phyloP scores from a whole-genome alignment of 2,888 invertebrate species.

The Chesias legatella region DNA sequence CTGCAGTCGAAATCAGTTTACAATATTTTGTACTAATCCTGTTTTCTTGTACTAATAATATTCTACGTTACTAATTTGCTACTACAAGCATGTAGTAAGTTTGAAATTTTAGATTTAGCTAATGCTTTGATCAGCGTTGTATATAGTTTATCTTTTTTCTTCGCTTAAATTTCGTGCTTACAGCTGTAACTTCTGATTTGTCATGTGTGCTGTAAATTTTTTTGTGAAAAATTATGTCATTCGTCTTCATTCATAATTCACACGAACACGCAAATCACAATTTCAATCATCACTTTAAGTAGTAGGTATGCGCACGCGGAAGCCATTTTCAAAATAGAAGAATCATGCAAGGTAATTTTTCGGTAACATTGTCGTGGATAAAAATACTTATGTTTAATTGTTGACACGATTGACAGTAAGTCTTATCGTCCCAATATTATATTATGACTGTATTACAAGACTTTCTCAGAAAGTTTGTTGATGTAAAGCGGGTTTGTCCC shows the following conservation, averaged over 20 bases:
- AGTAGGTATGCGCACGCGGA: constrained; percentile 1
- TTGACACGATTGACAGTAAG: constrained; percentile 53
- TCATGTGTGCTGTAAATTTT: constrained; percentile 11
- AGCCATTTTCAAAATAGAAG: constrained; percentile 6
- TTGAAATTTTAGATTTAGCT: constrained; percentile 6
- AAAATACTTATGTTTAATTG: constrained; percentile 36
- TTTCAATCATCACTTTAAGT: constrained; percentile 10
- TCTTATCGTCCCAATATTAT: constrained; percentile 36
- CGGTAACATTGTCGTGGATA: constrained; percentile 25
- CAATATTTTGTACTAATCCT: too few relatives aligned
- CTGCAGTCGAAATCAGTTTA: too few relatives aligned
- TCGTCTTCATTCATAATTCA: not conserved
- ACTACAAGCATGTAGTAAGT: constrained; percentile 1
- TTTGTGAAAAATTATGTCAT: constrained; percentile 12
- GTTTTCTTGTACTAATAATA: too few relatives aligned
- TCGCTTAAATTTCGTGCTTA: constrained; percentile 34
- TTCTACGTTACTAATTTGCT: not conserved
- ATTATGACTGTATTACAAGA: constrained; percentile 32
- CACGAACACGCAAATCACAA: constrained; percentile 2
- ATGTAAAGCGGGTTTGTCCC: constrained; percentile 35
- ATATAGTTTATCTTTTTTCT: constrained; percentile 12
- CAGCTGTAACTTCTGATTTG: constrained; percentile 36
- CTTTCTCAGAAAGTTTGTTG: constrained; percentile 39
- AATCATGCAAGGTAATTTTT: constrained; percentile 11
- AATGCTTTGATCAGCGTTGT: constrained; percentile 9